Percentiles rank a stretch among this genome's conserved stretches.
Conservation (phyloP, 1,140 invertebrate genomes). For the Protaetia brevitarsis region DNA sequence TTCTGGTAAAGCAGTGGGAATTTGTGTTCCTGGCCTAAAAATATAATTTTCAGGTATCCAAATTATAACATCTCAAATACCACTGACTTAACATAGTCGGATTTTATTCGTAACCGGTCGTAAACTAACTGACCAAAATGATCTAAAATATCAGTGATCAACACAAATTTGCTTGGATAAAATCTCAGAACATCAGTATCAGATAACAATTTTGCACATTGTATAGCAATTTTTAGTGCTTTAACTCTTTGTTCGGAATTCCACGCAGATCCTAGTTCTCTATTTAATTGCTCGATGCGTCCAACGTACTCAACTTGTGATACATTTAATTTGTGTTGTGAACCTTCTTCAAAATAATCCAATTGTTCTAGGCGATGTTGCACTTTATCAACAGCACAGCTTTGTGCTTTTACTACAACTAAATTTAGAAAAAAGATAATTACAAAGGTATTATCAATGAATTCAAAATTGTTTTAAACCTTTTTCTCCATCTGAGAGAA, state of each 20-base stretch:
- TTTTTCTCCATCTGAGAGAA: slow-evolving; percentile 76
- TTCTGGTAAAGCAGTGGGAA: slow-evolving; percentile 56
- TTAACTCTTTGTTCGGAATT: slow-evolving; percentile 91
- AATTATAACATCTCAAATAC: not conserved
- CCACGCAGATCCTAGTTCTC: slow-evolving; percentile 88
- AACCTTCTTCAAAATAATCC: slow-evolving; percentile 91
- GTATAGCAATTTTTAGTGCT: slow-evolving; percentile 94
- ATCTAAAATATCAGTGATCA: slow-evolving; percentile 93
- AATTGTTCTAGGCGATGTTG: slow-evolving; percentile 88
- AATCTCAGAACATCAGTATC: slow-evolving; percentile 88
- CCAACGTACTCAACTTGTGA: slow-evolving; percentile 89
- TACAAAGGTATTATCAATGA: not conserved
- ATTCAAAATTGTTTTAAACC: slow-evolving; percentile 50
- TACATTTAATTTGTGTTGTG: slow-evolving; percentile 81
- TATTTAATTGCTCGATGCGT: slow-evolving; percentile 85
- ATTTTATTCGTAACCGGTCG: slow-evolving; percentile 79
- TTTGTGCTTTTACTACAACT: slow-evolving; percentile 75
- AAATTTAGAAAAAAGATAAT: slow-evolving; percentile 44
- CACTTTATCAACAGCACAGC: slow-evolving; percentile 82
- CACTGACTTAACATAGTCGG: slow-evolving; percentile 61
- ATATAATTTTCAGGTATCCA: not conserved
- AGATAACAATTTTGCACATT: slow-evolving; percentile 89
- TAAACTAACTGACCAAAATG: slow-evolving; percentile 93
- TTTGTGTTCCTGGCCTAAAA: slow-evolving; percentile 38
- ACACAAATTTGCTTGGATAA: slow-evolving; percentile 97